Evolutionary conservation across 1,140 invertebrate species (phyloP).

Genomic region (Pseudachorutes palmiensis): DNA sequence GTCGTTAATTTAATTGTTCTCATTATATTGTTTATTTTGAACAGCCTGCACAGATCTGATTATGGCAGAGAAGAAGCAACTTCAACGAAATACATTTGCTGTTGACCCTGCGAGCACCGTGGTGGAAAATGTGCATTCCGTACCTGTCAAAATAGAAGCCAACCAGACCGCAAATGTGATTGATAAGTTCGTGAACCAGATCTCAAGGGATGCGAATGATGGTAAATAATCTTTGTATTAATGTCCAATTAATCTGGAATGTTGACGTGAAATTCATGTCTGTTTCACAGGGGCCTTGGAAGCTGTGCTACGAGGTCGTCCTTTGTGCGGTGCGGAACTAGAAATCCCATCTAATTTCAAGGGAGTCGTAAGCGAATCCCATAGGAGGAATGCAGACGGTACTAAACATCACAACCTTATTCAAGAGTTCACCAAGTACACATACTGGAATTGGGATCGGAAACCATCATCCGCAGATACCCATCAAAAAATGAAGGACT

Average conservation of each 20-base stretch:
- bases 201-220: background rate
- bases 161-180: constrained; percentile 22
- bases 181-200: constrained; percentile 7
- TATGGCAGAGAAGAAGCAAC: background rate
- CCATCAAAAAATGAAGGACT: constrained; percentile 57
- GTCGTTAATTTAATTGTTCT: too few species aligned
- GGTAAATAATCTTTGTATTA: background rate
- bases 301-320: constrained; percentile 15
- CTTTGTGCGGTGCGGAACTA: constrained; percentile 9
- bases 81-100: too few species aligned
- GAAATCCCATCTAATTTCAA: constrained; percentile 8
- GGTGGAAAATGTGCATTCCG: constrained; percentile 18
- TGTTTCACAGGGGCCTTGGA: background rate
- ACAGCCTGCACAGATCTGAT: background rate
- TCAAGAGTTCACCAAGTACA: constrained; percentile 56
- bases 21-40: background rate
- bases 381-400: background rate
- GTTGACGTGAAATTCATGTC: background rate
- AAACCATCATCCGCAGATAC: constrained; percentile 60
- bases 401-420: constrained; percentile 52
- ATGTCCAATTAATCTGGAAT: too few species aligned
- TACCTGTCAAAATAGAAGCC: constrained; percentile 26
- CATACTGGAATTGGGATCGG: constrained; percentile 72
- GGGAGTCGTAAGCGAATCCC: background rate
- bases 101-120: too few species aligned